Evolutionary conservation across 2,797 vertebrate species (phyloP).

Genomic region (Onychomys torridus): DNA sequence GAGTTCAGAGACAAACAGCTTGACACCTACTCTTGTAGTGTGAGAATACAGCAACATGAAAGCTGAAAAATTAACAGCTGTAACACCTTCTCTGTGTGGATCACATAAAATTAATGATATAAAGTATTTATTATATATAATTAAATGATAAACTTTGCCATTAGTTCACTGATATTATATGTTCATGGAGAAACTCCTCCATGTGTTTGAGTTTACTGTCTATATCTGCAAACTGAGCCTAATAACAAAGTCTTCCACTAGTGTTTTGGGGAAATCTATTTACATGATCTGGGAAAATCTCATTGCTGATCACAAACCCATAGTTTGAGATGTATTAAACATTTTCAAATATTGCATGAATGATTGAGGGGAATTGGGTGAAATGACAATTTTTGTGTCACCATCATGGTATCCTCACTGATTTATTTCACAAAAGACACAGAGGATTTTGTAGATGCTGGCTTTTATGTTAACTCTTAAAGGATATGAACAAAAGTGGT

Average conservation of each 20-base stretch:
- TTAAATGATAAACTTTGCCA: slow-evolving; percentile 8
- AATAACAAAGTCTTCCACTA: neutral
- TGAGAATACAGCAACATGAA: neutral
- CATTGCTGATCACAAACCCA: neutral
- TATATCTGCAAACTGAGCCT: neutral
- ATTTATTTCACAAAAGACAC: slow-evolving; percentile 6
- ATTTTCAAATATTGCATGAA: slow-evolving; percentile 23
- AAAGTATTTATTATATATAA: neutral
- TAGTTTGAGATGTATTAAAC: neutral
- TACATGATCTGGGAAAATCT: neutral
- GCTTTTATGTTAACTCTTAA: neutral
- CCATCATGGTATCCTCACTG: neutral
- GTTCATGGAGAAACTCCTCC: neutral
- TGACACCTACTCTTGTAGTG: neutral
- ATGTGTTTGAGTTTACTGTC: neutral
- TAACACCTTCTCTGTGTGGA: neutral
- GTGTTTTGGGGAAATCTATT: neutral
- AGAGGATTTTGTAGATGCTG: neutral
- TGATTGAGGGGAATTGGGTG: neutral
- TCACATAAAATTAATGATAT: neutral
- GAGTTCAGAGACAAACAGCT: neutral
- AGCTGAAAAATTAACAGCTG: neutral
- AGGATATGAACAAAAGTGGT: neutral
- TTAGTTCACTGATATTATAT: neutral
- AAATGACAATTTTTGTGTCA: slow-evolving; percentile 30